These are phyloP conservation scores for Margaritifera margaritifera DNA, from an alignment of 2,888 invertebrate species.

Conservation along the genomic window DNA sequence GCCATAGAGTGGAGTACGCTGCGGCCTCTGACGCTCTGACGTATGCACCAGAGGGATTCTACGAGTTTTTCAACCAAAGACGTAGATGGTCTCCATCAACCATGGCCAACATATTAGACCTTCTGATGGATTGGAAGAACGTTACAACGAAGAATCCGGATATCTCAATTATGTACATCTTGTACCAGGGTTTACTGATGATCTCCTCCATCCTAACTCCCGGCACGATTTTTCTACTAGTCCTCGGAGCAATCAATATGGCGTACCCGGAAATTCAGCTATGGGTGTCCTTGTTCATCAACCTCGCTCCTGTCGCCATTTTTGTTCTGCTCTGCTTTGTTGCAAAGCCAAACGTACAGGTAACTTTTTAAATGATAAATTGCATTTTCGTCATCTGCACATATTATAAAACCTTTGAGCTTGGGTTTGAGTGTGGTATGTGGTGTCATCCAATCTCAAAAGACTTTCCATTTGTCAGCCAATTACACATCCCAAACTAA, in stretches of 20 bases:
- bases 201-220: slow-evolving; percentile 95
- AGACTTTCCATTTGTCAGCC: no score
- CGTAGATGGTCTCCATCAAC: slow-evolving; percentile 99
- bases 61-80: slow-evolving; percentile 93
- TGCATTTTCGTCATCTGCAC: no score
- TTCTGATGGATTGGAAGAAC: slow-evolving; percentile 73
- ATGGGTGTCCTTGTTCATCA: slow-evolving; percentile 75
- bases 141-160: slow-evolving; percentile 94
- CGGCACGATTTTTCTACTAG: slow-evolving; percentile 83
- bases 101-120: slow-evolving; percentile 97
- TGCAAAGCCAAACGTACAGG: slow-evolving; percentile 77
- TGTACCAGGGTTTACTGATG: slow-evolving; percentile 61
- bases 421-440: no score
- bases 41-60: slow-evolving; percentile 87
- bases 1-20: slow-evolving; percentile 98
- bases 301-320: slow-evolving; percentile 58
- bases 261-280: slow-evolving; percentile 75
- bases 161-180: slow-evolving; percentile 80
- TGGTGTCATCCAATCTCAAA: no score
- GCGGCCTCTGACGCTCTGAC: slow-evolving; percentile 99
- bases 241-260: slow-evolving; percentile 73
- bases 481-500: no score
- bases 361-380: slow-evolving; percentile 69
- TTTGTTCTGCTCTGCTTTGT: slow-evolving; percentile 62
- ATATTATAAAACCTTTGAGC: no score